phyloP scores from a whole-genome alignment of 2,797 vertebrate genomes.

The Nyctalus aviator region DNA sequence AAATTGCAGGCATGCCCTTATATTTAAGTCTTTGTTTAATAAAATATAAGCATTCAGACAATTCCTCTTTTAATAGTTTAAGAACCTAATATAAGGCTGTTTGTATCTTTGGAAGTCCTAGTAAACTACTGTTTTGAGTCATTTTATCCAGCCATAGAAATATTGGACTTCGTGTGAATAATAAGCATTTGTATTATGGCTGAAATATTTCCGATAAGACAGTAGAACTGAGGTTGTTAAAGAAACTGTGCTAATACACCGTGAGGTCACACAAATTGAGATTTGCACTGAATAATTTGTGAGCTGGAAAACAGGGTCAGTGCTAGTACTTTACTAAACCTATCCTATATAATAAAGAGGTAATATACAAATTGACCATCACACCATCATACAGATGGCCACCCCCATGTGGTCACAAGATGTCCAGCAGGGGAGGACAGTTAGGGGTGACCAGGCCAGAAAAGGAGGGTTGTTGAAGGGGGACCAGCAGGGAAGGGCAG shows the following conservation, averaged over 20 bases:
- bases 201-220: slow-evolving; percentile 23
- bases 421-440: too few species aligned
- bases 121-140: slow-evolving; percentile 4
- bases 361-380: too few species aligned
- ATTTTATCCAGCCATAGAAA: not conserved
- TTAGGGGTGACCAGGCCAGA: too few species aligned
- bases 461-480: too few species aligned
- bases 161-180: not conserved
- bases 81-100: not conserved
- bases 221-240: not conserved
- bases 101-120: slow-evolving; percentile 20
- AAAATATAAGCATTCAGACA: not conserved
- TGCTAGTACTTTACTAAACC: not conserved
- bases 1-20: not conserved
- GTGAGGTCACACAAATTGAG: not conserved
- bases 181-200: not conserved
- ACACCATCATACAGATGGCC: too few species aligned
- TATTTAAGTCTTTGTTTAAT: not conserved
- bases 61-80: not conserved
- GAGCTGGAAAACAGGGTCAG: not conserved
- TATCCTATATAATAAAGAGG: not conserved
- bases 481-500: too few species aligned
- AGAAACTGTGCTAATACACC: not conserved
- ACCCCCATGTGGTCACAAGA: too few species aligned
- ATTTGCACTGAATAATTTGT: not conserved